Base-by-base conservation (phyloP, 2,888 invertebrate species). In the Eudiplozoon nipponicum region DNA sequence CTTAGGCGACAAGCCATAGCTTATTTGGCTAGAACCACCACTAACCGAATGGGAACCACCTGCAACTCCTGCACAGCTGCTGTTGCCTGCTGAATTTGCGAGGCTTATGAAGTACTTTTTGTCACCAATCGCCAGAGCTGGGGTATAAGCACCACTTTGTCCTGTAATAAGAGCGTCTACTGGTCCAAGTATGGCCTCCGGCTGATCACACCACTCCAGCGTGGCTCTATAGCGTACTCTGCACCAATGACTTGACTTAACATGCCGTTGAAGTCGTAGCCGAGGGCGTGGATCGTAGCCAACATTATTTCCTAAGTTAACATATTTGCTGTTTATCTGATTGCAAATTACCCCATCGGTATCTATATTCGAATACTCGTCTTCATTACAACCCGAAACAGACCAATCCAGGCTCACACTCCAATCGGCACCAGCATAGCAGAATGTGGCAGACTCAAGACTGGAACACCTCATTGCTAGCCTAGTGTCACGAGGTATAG, bases 361-460 rank as follows among this genome's bases (percentile, higher is more conserved):
- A 38, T 34, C 35, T 23, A 36, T 34, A 29, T 45, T 45, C 7
- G 36, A 21, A 13, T 11, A 15, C n/a, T 37, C 13, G 17, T 35
- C 28, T 19, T 35, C 21, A 31, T 46, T 44, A 4, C 47, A 46
- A 15, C 28, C 28, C 13, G 13, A 9, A 4, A 15, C 15, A 2
- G 34, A n/a, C 18, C 38, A 18, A 11, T 51, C 53, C 21, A 61
- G 48, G 3, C 51, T 51, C 2, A 74, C 62, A 49, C 71, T 72
- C 74, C 74, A 74, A 52, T 74, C 74, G 54, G 71, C 73, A 21
- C 71, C 70, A 5, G 73, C 73, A 53, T 72, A 74, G 1, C 70
- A 68, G 55, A 74, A 73, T 51, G 67, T 69, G n/a, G 65, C 61
- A 2, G 68, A 68, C 51, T 70, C 70, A 39, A 68, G 52, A 38